phyloP scores from a whole-genome alignment of 2,113 vertebrate genomes.

The Notothenia coriiceps region DNA sequence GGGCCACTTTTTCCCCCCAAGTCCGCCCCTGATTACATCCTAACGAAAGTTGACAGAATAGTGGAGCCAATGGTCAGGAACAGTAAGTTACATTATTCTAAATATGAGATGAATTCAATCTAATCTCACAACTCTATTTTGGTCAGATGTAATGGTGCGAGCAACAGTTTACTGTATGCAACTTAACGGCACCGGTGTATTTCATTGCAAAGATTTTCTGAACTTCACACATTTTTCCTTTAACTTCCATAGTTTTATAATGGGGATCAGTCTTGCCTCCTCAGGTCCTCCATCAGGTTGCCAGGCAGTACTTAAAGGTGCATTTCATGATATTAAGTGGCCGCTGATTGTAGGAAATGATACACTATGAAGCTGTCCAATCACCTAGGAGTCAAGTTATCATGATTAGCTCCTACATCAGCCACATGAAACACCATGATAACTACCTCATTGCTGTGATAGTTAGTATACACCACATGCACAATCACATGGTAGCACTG shows the following conservation, averaged over 20 bases:
- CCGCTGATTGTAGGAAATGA: conserved; percentile 78
- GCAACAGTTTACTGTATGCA: no score
- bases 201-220: no score
- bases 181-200: no score
- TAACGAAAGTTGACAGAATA: no score
- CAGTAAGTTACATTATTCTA: no score
- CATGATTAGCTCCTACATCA: conserved; percentile 53
- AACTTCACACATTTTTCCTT: no score
- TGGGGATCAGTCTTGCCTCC: conserved; percentile 46
- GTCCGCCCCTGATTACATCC: no score
- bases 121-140: no score
- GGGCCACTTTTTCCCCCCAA: no score
- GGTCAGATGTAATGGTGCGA: no score
- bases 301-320: conserved; percentile 69
- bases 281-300: conserved; percentile 61
- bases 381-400: conserved; percentile 43
- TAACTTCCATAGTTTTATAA: conserved; percentile 10
- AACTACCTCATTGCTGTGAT: conserved; percentile 34
- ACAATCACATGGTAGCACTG: conserved; percentile 11
- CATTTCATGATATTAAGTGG: conserved; percentile 73
- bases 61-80: no score
- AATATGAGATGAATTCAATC: no score
- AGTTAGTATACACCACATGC: conserved; percentile 32
- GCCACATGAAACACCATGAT: conserved; percentile 32
- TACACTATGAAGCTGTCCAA: conserved; percentile 26